A percentile compares a stretch with the other conserved stretches of the same genome.
These are phyloP conservation scores for Cancer borealis DNA, from an alignment of 2,888 invertebrate species.

Conservation along the genomic window DNA sequence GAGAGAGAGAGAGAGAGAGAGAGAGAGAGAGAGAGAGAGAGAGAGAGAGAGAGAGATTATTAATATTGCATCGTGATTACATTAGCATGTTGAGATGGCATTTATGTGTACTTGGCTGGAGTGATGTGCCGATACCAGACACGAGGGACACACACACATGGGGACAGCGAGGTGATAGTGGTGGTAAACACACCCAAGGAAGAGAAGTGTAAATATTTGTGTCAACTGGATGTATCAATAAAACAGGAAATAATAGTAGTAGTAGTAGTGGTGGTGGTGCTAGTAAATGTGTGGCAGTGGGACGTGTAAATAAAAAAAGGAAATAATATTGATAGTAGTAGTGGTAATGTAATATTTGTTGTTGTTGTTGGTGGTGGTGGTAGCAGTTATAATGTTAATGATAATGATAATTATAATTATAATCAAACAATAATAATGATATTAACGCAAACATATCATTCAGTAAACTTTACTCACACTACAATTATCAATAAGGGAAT, in stretches of 20 bases:
- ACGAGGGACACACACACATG: not conserved
- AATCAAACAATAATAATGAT: no score
- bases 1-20: conserved; percentile 55
- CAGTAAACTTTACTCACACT: no score
- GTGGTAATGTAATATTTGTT: not conserved
- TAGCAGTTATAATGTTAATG: no score
- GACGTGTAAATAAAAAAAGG: no score
- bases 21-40: conserved; percentile 54
- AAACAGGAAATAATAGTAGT: not conserved
- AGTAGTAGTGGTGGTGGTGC: not conserved
- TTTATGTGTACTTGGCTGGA: conserved; percentile 14
- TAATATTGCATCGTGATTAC: not conserved
- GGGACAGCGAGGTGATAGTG: not conserved
- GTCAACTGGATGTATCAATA: not conserved
- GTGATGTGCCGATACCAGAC: not conserved
- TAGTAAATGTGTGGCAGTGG: no score
- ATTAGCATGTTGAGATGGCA: conserved; percentile 6
- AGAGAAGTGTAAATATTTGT: not conserved
- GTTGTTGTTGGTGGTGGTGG: not conserved
- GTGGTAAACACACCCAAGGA: not conserved
- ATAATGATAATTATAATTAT: no score
- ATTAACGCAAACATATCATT: no score
- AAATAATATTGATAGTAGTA: no score
- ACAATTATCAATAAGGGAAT: no score
- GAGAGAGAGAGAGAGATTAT: conserved; percentile 30